Conservation (phyloP, 2,113 vertebrate species). For the Callaeas wilsoni region DNA sequence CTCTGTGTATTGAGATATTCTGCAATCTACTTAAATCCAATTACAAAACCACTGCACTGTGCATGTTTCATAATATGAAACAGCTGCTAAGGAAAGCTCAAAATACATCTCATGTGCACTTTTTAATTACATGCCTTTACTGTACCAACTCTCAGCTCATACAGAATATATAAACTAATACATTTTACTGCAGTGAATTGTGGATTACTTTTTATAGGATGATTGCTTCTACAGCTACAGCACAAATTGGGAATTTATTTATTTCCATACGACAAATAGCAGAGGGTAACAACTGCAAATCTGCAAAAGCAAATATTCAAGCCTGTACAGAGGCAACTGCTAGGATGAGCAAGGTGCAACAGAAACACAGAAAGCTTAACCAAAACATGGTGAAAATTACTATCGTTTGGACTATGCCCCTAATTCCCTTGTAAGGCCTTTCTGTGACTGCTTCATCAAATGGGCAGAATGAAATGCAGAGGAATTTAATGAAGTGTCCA, state of each 20-base stretch:
- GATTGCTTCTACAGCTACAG: conserved; percentile 4
- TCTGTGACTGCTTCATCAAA: not conserved
- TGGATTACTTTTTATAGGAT: not conserved
- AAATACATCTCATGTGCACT: not conserved
- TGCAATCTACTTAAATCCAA: conserved; percentile 10
- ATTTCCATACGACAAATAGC: not conserved
- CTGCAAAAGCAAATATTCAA: not conserved
- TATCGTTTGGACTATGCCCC: not conserved
- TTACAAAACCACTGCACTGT: conserved; percentile 7
- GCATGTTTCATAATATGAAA: conserved; percentile 21
- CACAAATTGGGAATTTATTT: not conserved
- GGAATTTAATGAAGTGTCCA: not conserved
- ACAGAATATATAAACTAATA: not conserved
- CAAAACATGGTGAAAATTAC: not conserved
- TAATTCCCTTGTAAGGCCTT: not conserved
- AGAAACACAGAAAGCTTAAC: not conserved
- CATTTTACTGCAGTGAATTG: not conserved
- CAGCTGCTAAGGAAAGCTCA: conserved; percentile 29
- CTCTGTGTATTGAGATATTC: not conserved
- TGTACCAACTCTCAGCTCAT: not conserved
- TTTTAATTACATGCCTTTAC: conserved; percentile 13
- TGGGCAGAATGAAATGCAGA: not conserved
- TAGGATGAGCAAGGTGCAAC: not conserved
- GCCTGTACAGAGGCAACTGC: not conserved
- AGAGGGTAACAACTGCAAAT: not conserved